Base-by-base conservation (phyloP, 2,888 invertebrate genomes). In the Hymenopus coronatus region DNA sequence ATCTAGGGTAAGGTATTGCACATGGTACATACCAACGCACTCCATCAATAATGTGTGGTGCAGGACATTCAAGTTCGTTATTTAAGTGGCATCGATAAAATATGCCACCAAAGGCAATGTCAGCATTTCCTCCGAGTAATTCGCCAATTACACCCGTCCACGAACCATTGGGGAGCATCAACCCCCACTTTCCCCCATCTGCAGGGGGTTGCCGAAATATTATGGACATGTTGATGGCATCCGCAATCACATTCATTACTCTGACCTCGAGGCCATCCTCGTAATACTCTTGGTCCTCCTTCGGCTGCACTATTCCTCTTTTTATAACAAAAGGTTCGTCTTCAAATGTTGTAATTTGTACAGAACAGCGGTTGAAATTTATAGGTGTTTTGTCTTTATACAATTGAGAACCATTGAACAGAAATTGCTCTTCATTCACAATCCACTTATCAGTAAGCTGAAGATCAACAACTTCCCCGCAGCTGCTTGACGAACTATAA, bases 1-100 rank as follows among this genome's bases (percentile, higher is more conserved):
- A 93, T 94, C 87, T 93, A 94, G 9, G 95, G 94, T 9, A 91
- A 93, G 90, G 91, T 92, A 82, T 91, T 94, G 27, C 94, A 94
- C 91, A 91, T 91, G 25, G 95, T 94, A 20, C 91, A 92, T 54
- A 92, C 94, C 25, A 91, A 92, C 28, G 93, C 94, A 2, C 93
- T 94, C 89, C 94, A 94, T 1, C 92, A 92, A 81, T 91, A 90
- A 70, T 94, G 28, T 88, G 46, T 3, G 83, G 88, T 46, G 54
- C 28, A 12, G 88, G 82, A 28, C 54, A 88, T 54, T 88, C 88
- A 9, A 88, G 20, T 9, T 15, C 28, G 28, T 33, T 33, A 25
- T 27, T 40, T 83, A 87, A 81, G 25, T 82, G 87, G 8, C 87
- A 87, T 15, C 87, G 20, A 25, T 82, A 87, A 81, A 82, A 82